Conservation (phyloP, 2,797 vertebrate species). For the Tympanoctomys barrerae region DNA sequence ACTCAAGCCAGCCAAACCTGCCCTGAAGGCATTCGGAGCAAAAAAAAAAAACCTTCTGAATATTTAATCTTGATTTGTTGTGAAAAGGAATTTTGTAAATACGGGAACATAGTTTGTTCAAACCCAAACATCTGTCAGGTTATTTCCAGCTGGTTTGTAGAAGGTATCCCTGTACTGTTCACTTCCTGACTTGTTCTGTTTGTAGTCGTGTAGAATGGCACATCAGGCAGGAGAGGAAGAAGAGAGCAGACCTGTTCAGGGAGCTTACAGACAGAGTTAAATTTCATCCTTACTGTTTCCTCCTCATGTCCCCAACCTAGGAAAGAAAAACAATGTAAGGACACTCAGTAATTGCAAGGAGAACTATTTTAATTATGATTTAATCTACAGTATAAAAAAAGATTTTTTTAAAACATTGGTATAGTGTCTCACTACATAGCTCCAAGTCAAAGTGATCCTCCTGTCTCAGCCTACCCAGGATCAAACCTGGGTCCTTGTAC, state of each 20-base stretch:
- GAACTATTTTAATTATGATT: neutral
- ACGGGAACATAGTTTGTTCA: neutral
- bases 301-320: neutral
- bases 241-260: neutral
- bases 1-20: too few relatives aligned
- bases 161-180: slow-evolving; percentile 6
- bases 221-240: neutral
- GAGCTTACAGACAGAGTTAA: neutral
- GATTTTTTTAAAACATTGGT: too few relatives aligned
- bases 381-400: neutral
- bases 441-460: too few relatives aligned
- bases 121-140: neutral
- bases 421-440: too few relatives aligned
- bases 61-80: slow-evolving; percentile 56
- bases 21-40: too few relatives aligned
- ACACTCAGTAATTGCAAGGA: slow-evolving; percentile 33
- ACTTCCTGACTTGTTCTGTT: slow-evolving; percentile 38
- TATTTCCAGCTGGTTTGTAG: slow-evolving; percentile 29
- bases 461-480: neutral
- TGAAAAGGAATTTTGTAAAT: slow-evolving; percentile 4
- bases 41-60: neutral
- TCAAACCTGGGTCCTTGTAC: neutral
- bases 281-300: neutral
- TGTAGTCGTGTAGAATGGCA: neutral
- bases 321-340: neutral